phyloP scores from a whole-genome alignment of 2,113 vertebrate species.

The Fregata magnificens region DNA sequence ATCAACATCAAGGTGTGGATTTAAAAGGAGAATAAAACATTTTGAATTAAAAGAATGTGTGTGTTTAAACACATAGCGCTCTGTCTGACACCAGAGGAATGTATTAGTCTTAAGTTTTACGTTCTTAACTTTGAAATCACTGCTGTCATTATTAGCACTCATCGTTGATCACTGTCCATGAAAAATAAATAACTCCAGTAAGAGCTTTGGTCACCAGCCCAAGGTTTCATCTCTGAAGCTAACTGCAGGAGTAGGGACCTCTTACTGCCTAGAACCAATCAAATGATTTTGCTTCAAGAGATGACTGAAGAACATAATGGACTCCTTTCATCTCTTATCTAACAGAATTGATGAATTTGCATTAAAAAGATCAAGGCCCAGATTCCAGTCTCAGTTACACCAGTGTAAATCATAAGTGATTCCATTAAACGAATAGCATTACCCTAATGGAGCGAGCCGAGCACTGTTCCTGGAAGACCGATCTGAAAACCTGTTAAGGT shows the following conservation, averaged over 20 bases:
- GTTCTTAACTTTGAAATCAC: not conserved
- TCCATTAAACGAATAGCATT: not conserved
- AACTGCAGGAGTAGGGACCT: not conserved
- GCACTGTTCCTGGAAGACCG: not conserved
- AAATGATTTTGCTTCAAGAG: slow-evolving; percentile 20
- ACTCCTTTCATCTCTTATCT: slow-evolving; percentile 33
- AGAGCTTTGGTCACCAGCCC: not conserved
- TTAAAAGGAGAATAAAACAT: not conserved
- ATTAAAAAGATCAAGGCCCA: slow-evolving; percentile 26
- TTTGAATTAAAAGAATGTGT: not conserved
- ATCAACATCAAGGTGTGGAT: not conserved
- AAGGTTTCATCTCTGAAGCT: not conserved
- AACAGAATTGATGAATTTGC: slow-evolving; percentile 36
- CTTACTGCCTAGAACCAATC: not conserved
- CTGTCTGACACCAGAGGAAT: not conserved
- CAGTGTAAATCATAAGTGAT: not conserved
- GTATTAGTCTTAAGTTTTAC: not conserved
- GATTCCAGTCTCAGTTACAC: not conserved
- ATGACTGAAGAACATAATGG: not conserved
- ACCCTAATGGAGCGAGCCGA: not conserved
- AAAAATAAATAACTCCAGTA: slow-evolving; percentile 10
- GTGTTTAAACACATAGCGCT: not conserved
- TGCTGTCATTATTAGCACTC: not conserved
- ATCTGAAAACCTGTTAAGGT: not conserved
- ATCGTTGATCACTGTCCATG: not conserved